Evolutionary conservation across 2,113 vertebrate species (phyloP), one percentile per base, ranked within the genome.

Genomic region (Mellivora capensis): DNA sequence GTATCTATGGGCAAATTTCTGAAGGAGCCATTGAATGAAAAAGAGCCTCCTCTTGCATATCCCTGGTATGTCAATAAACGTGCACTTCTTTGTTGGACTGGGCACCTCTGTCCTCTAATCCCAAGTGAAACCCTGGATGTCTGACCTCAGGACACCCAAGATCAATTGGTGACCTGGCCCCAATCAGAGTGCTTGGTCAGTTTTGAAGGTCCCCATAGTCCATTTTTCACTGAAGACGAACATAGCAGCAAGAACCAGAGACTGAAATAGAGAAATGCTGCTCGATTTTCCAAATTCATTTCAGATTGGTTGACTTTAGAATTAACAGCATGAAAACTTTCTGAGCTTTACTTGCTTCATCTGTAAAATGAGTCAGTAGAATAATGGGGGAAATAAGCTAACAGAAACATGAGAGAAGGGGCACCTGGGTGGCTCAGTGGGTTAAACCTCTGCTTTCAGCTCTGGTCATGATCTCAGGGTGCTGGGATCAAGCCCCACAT

Each of bases 241-340:
- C 27, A 37, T 44, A 71, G 37, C 42, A 8, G 15, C 29, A 88
- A 72, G 37, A 61, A 61, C 17, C 20, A 79, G 4, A 91, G 37
- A 49, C 31, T 31, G 34, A 85, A 96, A 61, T 15, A 72, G 12
- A 62, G 42, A 13, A 93, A 77, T 42, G 42, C 14, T 15, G 31
- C 80, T 29, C 25, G 23, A 83, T 80, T 91, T 94, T 93, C 37
- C 37, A 83, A 82, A 86, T 62, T 72, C 18, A 67, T 83, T 81
- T 90, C 79, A 62, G 92, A 34, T 34, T 42, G 25, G 82, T 77
- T 87, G 57, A 79, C 72, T 69, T 25, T 77, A 44, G 34, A 69
- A 69, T 20, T 69, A 94, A 89, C 18, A 62, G 42, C 34, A 23
- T 57, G 34, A 88, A 93, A 79, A 39, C 7, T 21, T 47, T 64